Conservation (phyloP, 2,113 vertebrate species). For the Scortum barcoo region DNA sequence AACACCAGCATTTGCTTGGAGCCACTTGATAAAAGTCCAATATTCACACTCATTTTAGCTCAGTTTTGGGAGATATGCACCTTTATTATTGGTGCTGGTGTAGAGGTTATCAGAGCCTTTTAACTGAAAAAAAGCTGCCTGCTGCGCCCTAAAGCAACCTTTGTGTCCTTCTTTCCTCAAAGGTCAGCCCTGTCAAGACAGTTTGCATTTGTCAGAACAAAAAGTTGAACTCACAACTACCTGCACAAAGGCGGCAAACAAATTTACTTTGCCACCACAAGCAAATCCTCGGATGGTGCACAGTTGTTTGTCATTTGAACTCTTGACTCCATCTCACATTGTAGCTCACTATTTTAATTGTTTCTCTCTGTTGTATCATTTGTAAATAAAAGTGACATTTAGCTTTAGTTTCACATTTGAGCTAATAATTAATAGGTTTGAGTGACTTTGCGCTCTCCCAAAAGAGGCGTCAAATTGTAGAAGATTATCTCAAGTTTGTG, state of each 20-base stretch:
- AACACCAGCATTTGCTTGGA: too few species aligned
- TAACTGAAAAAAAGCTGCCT: too few species aligned
- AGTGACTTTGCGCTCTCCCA: slow-evolving; percentile 14
- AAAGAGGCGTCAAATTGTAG: slow-evolving; percentile 13
- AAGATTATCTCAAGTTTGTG: slow-evolving; percentile 33
- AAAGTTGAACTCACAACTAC: neutral
- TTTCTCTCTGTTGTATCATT: neutral
- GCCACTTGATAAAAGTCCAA: too few species aligned
- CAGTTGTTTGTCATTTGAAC: neutral
- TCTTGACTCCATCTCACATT: neutral
- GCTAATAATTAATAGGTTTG: slow-evolving; percentile 23
- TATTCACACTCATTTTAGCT: too few species aligned
- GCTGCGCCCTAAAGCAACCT: too few species aligned
- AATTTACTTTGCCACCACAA: neutral
- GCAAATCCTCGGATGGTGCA: neutral
- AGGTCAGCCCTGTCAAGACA: slow-evolving; percentile 9
- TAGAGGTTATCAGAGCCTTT: too few species aligned
- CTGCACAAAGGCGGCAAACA: neutral
- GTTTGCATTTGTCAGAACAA: neutral
- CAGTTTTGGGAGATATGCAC: too few species aligned
- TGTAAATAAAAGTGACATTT: slow-evolving; percentile 16
- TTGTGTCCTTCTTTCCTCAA: neutral
- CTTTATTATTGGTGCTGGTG: too few species aligned
- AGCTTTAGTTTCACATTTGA: neutral
- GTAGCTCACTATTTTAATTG: neutral